Base-by-base conservation (phyloP, 2,888 invertebrate species). In the Dryomyza anilis region DNA sequence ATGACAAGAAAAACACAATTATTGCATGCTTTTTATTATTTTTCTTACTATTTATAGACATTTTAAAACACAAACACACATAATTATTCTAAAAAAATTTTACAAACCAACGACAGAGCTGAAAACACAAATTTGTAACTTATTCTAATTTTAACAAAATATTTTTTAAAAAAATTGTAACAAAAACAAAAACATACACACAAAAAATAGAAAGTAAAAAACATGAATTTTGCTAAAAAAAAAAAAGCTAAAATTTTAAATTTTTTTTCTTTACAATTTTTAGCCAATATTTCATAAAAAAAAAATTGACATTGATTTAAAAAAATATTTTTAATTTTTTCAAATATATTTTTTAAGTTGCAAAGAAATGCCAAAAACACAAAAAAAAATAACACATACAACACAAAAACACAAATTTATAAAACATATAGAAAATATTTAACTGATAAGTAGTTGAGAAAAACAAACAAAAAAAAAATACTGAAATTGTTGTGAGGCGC, bases 141-240 rank as follows among this genome's bases (percentile, higher is more conserved):
- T 39, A 14, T 39, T 39, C 14, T 39, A 4, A n/a, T 5, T n/a
- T 39, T 3, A 43, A 16, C 43, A 19, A 69, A n/a, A n/a, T n/a
- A n/a, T n/a, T n/a, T 69, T 68, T 62, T 68, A 62, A 67, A 65
- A 65, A 64, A 68, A 62, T 56, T 68, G 52, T 64, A 64, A 67
- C 63, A 65, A 64, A 66, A 67, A 65, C 21, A 50, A 62, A 61
- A 57, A 16, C 63, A 46, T 53, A 56, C 43, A 57, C 63, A 25
- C 60, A 67, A 71, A 60, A 61, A 65, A 66, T 67, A 14, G 2
- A 16, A 43, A 43, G n/a, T 2, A 10, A 33, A 33, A 33, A 36
- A 43, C 43, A 43, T 43, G 67, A 70, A 67, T 62, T 60, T 56
- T 65, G 63, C 58, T 63, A 63, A 65, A 39, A 56, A 57, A 27